A percentile compares a stretch with the other conserved stretches of the same genome.
phyloP scores from a whole-genome alignment of 1,140 invertebrate genomes.

The Lasioglossum baleicum region DNA sequence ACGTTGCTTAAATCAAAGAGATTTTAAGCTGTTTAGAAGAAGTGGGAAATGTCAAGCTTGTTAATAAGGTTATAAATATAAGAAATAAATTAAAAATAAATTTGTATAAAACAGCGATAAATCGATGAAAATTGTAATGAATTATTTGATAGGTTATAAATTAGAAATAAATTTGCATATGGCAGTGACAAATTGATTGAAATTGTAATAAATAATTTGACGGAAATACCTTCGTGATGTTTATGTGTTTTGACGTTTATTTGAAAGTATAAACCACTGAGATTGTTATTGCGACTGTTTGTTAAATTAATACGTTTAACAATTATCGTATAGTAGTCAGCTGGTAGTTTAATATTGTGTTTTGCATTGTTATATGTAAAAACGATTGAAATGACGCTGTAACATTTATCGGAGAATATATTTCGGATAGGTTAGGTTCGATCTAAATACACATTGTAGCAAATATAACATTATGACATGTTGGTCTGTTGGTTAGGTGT shows the following conservation, averaged over 20 bases:
- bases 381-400: not conserved
- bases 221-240: not conserved
- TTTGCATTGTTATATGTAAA: not conserved
- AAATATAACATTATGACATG: constrained; percentile 23
- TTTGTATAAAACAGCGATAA: too few species aligned
- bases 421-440: not conserved
- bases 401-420: not conserved
- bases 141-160: too few species aligned
- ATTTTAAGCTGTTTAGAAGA: too few species aligned
- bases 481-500: not conserved
- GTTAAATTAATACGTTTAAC: not conserved
- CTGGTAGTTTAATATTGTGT: not conserved
- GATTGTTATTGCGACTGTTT: not conserved
- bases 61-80: too few species aligned
- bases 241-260: not conserved
- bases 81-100: too few species aligned
- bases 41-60: too few species aligned
- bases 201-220: not conserved
- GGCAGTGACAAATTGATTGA: not conserved
- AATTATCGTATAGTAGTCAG: not conserved
- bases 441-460: not conserved
- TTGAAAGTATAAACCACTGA: not conserved
- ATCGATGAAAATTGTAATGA: too few species aligned
- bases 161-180: too few species aligned
- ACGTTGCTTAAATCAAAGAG: too few species aligned